A percentile compares a stretch with the other conserved stretches of the same genome.
These are phyloP conservation scores for Temnothorax ravouxi DNA, from an alignment of 2,888 invertebrate genomes.

Conservation along the genomic window DNA sequence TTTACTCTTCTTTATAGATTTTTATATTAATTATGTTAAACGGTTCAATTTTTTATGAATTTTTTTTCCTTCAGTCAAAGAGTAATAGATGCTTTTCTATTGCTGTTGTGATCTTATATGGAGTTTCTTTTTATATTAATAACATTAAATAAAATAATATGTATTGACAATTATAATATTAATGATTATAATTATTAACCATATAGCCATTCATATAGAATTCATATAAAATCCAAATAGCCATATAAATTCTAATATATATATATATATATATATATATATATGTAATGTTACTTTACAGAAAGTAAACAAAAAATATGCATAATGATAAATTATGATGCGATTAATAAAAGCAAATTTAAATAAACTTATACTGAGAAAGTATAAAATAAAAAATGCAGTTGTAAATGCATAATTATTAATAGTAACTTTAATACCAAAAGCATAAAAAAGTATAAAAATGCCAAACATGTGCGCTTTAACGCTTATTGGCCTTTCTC, in stretches of 20 bases:
- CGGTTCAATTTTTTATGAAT: background rate
- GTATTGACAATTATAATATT: background rate
- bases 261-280: background rate
- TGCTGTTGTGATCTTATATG: conserved; percentile 4
- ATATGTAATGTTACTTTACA: background rate
- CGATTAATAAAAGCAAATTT: background rate
- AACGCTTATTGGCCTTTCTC: conserved; percentile 22
- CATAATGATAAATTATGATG: background rate
- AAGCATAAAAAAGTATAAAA: conserved; percentile 60
- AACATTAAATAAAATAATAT: conserved; percentile 4
- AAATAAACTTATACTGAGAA: background rate
- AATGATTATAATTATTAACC: conserved; percentile 3
- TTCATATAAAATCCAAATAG: no score
- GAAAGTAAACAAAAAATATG: background rate
- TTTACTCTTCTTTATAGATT: background rate
- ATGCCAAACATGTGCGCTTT: background rate
- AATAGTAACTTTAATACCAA: conserved; percentile 18
- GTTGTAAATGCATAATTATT: conserved; percentile 19
- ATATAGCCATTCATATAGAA: no score
- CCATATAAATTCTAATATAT: background rate
- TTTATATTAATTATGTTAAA: background rate
- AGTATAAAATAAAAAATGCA: background rate
- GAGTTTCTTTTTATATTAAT: background rate
- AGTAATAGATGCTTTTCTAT: background rate
- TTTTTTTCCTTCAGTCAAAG: background rate